A percentile compares a stretch with the other conserved stretches of the same genome.
Conservation (phyloP, 2,888 invertebrate species). For the Mesodorylaimus sp. region DNA sequence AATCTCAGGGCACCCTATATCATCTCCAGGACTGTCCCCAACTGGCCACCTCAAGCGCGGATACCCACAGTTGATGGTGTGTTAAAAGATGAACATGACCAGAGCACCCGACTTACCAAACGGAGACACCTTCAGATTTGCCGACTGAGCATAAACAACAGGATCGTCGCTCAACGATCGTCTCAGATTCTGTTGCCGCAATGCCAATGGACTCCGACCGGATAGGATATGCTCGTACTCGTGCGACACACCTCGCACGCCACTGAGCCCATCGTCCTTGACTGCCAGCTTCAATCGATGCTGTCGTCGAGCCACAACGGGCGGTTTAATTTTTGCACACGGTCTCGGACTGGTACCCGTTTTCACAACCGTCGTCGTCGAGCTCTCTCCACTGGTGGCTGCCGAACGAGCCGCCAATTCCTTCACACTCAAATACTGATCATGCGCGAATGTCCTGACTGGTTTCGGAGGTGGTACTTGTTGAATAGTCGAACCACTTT, state of each 20-base stretch:
- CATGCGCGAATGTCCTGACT: slow-evolving; percentile 8
- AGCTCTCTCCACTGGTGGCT: not conserved
- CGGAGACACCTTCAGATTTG: too few relatives aligned
- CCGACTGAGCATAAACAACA: not conserved
- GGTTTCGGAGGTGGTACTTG: slow-evolving; percentile 8
- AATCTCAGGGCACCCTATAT: too few relatives aligned
- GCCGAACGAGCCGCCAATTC: not conserved
- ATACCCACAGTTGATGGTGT: too few relatives aligned
- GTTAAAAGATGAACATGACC: too few relatives aligned
- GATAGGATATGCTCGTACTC: not conserved
- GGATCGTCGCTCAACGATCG: slow-evolving; percentile 3
- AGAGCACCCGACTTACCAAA: too few relatives aligned
- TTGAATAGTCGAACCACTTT: not conserved
- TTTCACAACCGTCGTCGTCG: not conserved
- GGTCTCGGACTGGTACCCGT: not conserved
- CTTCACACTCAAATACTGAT: slow-evolving; percentile 4
- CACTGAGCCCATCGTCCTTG: not conserved
- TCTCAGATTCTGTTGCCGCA: not conserved
- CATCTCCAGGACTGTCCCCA: too few relatives aligned
- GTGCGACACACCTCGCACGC: too few relatives aligned
- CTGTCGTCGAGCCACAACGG: not conserved
- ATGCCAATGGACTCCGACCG: not conserved
- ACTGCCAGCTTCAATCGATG: not conserved
- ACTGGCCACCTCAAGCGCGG: too few relatives aligned
- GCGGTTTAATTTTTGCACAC: not conserved